Conservation (phyloP, 2,797 vertebrate genomes). For the Aphelocoma californica region DNA sequence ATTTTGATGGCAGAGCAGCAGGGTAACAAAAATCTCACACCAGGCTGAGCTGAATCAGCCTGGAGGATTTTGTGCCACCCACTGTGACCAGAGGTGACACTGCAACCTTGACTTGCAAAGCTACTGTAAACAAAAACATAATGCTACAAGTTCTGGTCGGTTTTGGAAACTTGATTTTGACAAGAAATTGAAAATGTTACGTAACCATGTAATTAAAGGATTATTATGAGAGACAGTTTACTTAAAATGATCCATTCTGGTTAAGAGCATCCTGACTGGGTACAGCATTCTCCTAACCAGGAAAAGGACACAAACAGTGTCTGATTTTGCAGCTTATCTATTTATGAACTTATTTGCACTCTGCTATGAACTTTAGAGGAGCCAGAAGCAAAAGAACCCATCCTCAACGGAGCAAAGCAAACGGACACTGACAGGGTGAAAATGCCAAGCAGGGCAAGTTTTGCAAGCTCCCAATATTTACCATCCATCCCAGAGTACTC, state of each 20-base stretch:
- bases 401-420: not conserved
- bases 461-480: not conserved
- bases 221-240: not conserved
- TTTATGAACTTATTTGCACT: not conserved
- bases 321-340: not conserved
- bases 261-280: not conserved
- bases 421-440: not conserved
- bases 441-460: not conserved
- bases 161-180: not conserved
- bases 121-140: not conserved
- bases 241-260: not conserved
- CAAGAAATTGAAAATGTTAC: not conserved
- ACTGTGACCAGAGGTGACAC: not conserved
- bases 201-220: not conserved
- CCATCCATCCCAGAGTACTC: not conserved
- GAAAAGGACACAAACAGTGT: not conserved
- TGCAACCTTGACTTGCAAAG: not conserved
- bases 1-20: accelerated
- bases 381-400: not conserved
- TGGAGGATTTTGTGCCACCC: not conserved
- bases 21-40: not conserved
- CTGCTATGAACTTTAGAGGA: not conserved
- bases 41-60: not conserved
- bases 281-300: not conserved
- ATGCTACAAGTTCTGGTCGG: not conserved